Base-by-base conservation (phyloP, 2,113 vertebrate genomes). In the Pica pica region DNA sequence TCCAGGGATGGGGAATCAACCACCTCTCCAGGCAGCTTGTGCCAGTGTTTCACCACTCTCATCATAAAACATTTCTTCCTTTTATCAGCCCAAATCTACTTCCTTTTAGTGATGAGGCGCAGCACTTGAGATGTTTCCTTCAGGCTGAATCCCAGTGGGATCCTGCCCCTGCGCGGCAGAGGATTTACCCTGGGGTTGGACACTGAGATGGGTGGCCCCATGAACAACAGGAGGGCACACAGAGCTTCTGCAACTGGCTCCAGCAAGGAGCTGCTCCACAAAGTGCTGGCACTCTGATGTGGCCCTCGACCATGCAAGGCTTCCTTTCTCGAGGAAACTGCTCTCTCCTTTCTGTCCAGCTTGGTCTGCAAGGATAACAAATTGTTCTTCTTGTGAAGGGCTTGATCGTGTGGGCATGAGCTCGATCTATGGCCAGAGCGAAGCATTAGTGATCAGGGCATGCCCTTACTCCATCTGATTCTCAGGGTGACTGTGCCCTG, bases 131-230 rank as follows among this genome's bases (percentile, higher is more conserved):
- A 27, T 21, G 9, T 50, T 84, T 85, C 67, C 41, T 61, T 73
- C 8, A 13, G 87, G 46, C 35, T 77, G 73, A 67, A 67, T 82
- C 50, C 53, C 16, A 15, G 37, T 33, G n/a, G 60, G 65, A 65
- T 47, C 49, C 57, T 16, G 9, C 18, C 28, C 41, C 20, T 49
- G 70, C 1, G 0, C 20, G 55, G 61, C 47, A 52, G 27, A 52
- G 67, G 47, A 52, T 79, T 70, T 60, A 53, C 31, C 19, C 57
- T 11, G 4, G n/a, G 6, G 24, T 1, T 31, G 77, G 68, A 56
- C 37, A 10, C 31, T 6, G 27, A 71, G 41, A 41, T 1, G 2
- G 33, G 39, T 0, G 0, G 31, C 47, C 21, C 42, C 3, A 2
- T 0, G 7, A 74, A 13, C 35, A 57, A 16, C 50, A 42, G 30